phyloP scores from a whole-genome alignment of 64 coral and sea anemone species.

The Montipora capricornis region DNA sequence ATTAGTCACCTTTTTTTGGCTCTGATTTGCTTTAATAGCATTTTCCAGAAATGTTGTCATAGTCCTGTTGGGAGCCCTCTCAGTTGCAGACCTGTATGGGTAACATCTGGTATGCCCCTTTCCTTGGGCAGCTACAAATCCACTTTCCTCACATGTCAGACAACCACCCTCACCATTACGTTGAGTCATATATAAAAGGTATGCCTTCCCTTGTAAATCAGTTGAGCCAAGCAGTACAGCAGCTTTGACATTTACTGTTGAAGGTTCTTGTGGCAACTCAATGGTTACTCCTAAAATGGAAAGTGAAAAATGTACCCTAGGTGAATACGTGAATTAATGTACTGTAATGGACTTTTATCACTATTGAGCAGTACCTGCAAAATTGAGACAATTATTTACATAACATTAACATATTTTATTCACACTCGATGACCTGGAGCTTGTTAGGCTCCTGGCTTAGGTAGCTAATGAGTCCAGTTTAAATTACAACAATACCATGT shows the following conservation, averaged over 20 bases:
- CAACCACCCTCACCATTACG: slow-evolving; percentile 66
- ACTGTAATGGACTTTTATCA: too few species aligned
- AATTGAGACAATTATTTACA: too few species aligned
- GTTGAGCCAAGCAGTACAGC: slow-evolving; percentile 48
- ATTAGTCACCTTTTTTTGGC: neutral
- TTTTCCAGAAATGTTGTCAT: neutral
- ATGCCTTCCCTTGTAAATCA: slow-evolving; percentile 73
- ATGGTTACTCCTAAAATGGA: too few species aligned
- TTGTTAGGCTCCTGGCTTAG: too few species aligned
- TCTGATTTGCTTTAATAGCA: slow-evolving; percentile 20
- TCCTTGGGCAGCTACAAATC: slow-evolving; percentile 50
- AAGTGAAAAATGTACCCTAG: too few species aligned
- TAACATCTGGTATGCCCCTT: slow-evolving; percentile 74
- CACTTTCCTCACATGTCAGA: slow-evolving; percentile 65
- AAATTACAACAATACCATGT: too few species aligned
- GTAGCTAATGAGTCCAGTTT: too few species aligned
- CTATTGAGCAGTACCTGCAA: too few species aligned
- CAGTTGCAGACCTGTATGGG: slow-evolving; percentile 18
- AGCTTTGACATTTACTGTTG: slow-evolving; percentile 36
- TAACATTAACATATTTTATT: too few species aligned
- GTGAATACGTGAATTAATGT: too few species aligned
- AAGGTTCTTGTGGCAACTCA: neutral
- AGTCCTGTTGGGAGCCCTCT: slow-evolving; percentile 25
- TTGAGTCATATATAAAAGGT: slow-evolving; percentile 74
- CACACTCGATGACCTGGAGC: too few species aligned